phyloP scores from a whole-genome alignment of 2,888 invertebrate species.

The Idaea dimidiata region DNA sequence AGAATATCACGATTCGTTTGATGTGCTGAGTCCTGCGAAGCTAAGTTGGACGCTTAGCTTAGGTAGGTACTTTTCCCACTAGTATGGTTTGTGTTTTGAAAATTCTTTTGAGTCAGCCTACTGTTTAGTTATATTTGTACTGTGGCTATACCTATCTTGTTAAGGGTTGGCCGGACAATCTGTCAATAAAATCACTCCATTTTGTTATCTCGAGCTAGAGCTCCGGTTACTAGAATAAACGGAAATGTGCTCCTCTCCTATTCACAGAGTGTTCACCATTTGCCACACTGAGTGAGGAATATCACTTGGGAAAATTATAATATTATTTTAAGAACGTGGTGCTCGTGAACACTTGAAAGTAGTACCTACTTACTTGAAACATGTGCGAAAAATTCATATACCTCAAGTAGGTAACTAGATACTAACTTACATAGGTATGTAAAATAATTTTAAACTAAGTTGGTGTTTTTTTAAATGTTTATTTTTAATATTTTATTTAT shows the following conservation, averaged over 20 bases:
- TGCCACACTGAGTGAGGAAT: constrained; percentile 1
- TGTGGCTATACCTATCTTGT: constrained; percentile 27
- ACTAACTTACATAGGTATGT: too few relatives aligned
- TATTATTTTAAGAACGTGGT: not conserved
- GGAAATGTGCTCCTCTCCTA: constrained; percentile 23
- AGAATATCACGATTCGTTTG: too few relatives aligned
- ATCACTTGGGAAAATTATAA: not conserved
- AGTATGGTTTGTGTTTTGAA: too few relatives aligned
- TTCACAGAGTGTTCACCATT: constrained; percentile 21
- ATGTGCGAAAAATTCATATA: not conserved
- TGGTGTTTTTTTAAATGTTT: too few relatives aligned
- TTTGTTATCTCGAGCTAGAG: constrained; percentile 23
- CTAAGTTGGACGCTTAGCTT: too few relatives aligned
- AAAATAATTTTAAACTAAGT: too few relatives aligned
- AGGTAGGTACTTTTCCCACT: too few relatives aligned
- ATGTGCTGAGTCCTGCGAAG: too few relatives aligned
- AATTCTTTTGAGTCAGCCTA: too few relatives aligned
- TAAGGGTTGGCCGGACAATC: constrained; percentile 24
- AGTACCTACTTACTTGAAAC: not conserved
- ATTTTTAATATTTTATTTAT: too few relatives aligned
- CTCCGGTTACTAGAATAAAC: constrained; percentile 27
- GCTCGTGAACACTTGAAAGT: not conserved
- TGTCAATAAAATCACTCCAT: constrained; percentile 30
- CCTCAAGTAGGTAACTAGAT: too few relatives aligned
- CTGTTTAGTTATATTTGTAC: constrained; percentile 11